Evolutionary conservation across 2,888 invertebrate species (phyloP).

Genomic region (Liopterus haemorrhoidalis): DNA sequence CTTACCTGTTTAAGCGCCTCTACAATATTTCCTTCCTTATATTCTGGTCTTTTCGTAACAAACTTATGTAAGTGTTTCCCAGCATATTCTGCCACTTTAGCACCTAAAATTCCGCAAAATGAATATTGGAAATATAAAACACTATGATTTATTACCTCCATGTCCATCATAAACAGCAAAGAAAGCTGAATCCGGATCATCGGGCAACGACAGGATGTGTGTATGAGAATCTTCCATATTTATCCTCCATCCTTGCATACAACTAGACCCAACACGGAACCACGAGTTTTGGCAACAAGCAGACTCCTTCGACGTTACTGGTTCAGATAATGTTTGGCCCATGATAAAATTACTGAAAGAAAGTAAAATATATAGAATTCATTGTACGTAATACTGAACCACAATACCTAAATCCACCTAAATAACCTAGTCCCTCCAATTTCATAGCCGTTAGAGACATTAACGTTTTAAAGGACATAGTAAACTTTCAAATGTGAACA

Average conservation of each 20-base stretch:
- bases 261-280: conserved; percentile 85
- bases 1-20: conserved; percentile 76
- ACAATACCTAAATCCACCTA: too few species aligned
- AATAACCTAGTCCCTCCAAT: too few species aligned
- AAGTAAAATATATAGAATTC: too few species aligned
- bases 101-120: conserved; percentile 54
- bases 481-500: too few species aligned
- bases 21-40: conserved; percentile 73
- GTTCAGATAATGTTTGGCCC: conserved; percentile 97
- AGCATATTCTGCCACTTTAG: conserved; percentile 89
- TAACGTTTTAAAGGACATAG: too few species aligned
- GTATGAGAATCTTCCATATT: conserved; percentile 99
- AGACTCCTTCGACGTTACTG: conserved; percentile 85
- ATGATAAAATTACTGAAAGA: conserved; percentile 48
- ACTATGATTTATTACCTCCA: conserved; percentile 58
- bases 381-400: too few species aligned
- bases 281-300: conserved; percentile 69
- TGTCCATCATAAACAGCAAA: conserved; percentile 98
- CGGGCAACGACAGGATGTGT: conserved; percentile 85
- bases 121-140: too few species aligned
- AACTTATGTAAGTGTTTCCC: conserved; percentile 92
- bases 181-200: conserved; percentile 88
- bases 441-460: too few species aligned
- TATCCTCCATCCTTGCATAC: conserved; percentile 99
- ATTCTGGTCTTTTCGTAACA: conserved; percentile 75